Percentiles rank a stretch among this genome's conserved stretches.
Evolutionary conservation across 2,113 vertebrate species (phyloP).

Genomic region (Tonatia bakeri): DNA sequence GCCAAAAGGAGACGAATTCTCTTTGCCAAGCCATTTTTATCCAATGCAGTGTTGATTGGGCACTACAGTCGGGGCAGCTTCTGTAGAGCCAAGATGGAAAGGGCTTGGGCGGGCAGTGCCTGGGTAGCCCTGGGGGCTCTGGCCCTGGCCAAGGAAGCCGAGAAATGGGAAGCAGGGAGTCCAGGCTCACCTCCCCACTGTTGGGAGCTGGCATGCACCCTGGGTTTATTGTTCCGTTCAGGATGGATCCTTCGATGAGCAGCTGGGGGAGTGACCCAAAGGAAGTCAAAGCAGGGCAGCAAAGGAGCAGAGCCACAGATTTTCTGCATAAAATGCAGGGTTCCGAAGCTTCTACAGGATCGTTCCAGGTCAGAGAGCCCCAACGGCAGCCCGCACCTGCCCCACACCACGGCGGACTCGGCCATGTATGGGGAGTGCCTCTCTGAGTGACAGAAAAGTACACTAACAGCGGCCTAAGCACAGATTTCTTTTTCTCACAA

Average conservation of each 20-base stretch:
- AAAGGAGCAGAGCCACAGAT: background rate
- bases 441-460: background rate
- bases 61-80: background rate
- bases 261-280: background rate
- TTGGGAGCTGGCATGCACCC: background rate
- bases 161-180: background rate
- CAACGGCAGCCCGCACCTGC: accelerated
- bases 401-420: accelerated
- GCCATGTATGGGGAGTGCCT: accelerated
- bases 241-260: background rate
- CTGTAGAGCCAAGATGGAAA: background rate
- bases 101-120: background rate
- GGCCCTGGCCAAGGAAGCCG: background rate
- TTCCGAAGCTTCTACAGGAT: background rate
- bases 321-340: background rate
- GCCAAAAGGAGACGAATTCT: background rate
- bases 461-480: accelerated
- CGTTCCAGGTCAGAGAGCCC: background rate
- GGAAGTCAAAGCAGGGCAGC: background rate
- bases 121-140: accelerated
- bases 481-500: background rate
- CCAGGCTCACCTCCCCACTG: background rate
- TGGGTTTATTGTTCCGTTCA: background rate
- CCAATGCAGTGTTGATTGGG: background rate
- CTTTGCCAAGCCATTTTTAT: background rate